Base-by-base conservation (phyloP, 2,113 vertebrate genomes). In the Pitta sordida region DNA sequence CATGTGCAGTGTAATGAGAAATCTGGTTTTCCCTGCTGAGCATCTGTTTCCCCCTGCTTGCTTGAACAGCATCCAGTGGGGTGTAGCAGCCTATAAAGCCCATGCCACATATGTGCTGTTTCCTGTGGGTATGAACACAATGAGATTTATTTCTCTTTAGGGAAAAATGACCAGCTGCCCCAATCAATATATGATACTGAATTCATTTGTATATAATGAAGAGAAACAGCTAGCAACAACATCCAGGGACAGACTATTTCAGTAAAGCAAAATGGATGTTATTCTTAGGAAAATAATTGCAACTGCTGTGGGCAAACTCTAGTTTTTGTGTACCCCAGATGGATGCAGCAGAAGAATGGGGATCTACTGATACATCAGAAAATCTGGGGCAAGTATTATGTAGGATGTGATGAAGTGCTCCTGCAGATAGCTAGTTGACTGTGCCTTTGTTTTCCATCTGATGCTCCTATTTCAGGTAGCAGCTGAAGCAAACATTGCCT, bases 131-230 rank as follows among this genome's bases (percentile, higher is more conserved):
- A 27, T 63, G 17, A 44, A 30, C 71, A 36, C 2, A 36, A 36
- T 78, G 43, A 75, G 43, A 60, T 89, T 84, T 91, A 63, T 79
- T 94, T 84, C 48, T 82, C 69, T 71, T 52, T 16, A 75, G 77
- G 81, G 77, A 82, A 81, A 75, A 82, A 75, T 92, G 84, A 52
- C 81, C 87, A 88, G 74, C 91, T 96, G 87, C 91, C 81, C 65
- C n/a, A 52, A 22, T 96, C 91, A n/a, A 15, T 53, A 24, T 53
- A 39, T 48, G 37, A 32, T 56, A 37, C n/a, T 56, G 74, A 91
- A 68, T 81, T 86, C 0, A 0, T 90, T 73, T 87, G 34, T 91
- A 26, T 81, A 5, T 82, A 84, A 59, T 81, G 81, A 90, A 86
- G 62, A 87, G 65, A 82, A 95, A 48, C 19, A 46, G 56, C 48